Conservation (phyloP, 2,888 invertebrate genomes). For the Aporophyla nigra region DNA sequence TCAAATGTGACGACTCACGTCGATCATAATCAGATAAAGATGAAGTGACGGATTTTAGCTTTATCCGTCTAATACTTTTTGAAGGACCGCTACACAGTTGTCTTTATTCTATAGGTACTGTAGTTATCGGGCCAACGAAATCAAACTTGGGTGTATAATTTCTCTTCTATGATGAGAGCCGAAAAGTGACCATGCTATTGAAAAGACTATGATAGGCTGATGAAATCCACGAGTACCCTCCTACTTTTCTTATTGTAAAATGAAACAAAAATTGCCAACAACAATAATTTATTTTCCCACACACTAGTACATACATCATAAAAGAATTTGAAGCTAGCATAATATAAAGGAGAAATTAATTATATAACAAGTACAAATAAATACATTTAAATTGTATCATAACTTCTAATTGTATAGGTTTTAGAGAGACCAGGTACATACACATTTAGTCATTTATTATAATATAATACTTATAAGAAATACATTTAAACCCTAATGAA, state of each 20-base stretch:
- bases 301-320: slow-evolving; percentile 81
- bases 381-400: slow-evolving; percentile 55
- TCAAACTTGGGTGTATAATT: background rate
- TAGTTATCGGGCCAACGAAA: background rate
- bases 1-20: background rate
- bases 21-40: slow-evolving; percentile 28
- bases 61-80: background rate
- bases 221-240: background rate
- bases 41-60: slow-evolving; percentile 1
- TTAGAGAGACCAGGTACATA: slow-evolving; percentile 64
- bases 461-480: slow-evolving; percentile 61
- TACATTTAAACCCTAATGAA: slow-evolving; percentile 40
- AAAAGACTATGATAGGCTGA: background rate
- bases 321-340: slow-evolving; percentile 85
- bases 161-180: background rate
- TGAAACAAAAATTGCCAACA: slow-evolving; percentile 81
- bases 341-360: slow-evolving; percentile 64
- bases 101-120: background rate
- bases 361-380: slow-evolving; percentile 61
- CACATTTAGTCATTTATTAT: slow-evolving; percentile 55
- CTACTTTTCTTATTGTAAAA: slow-evolving; percentile 8
- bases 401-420: slow-evolving; percentile 45
- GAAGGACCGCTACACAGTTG: background rate
- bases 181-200: background rate
- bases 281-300: slow-evolving; percentile 89